These are phyloP conservation scores for Lysiphlebus fabarum DNA, from an alignment of 1,140 invertebrate species.

Conservation along the genomic window DNA sequence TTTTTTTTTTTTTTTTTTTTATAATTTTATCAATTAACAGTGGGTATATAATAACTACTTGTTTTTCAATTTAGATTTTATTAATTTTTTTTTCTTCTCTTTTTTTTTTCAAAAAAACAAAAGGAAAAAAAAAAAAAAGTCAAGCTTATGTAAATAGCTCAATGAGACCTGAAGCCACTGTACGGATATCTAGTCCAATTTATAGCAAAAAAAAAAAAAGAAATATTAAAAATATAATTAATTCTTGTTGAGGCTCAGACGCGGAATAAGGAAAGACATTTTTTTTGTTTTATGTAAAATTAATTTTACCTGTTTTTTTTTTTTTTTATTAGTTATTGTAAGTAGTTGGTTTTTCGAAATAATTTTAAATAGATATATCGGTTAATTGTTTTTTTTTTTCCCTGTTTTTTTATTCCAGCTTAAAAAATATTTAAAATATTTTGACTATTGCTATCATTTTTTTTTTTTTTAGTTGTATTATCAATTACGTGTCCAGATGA, in stretches of 20 bases:
- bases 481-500: no score
- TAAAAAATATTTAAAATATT: neutral
- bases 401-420: neutral
- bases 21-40: no score
- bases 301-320: conserved; percentile 7
- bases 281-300: neutral
- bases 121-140: conserved; percentile 3
- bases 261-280: conserved; percentile 10
- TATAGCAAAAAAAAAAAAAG: neutral
- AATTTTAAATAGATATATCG: neutral
- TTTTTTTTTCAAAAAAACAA: conserved; percentile 3
- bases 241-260: neutral
- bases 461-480: no score
- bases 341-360: no score
- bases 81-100: conserved; percentile 15
- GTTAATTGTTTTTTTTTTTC: conserved; percentile 1
- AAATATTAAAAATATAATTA: neutral
- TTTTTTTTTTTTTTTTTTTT: conserved; percentile 5
- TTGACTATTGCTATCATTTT: no score
- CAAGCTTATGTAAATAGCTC: conserved; percentile 18
- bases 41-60: no score
- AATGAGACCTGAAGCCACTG: conserved; percentile 22
- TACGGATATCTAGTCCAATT: conserved; percentile 19
- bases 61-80: neutral
- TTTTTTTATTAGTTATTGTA: neutral